Base-by-base conservation (phyloP, 2,888 invertebrate species). In the Morpho helenor region DNA sequence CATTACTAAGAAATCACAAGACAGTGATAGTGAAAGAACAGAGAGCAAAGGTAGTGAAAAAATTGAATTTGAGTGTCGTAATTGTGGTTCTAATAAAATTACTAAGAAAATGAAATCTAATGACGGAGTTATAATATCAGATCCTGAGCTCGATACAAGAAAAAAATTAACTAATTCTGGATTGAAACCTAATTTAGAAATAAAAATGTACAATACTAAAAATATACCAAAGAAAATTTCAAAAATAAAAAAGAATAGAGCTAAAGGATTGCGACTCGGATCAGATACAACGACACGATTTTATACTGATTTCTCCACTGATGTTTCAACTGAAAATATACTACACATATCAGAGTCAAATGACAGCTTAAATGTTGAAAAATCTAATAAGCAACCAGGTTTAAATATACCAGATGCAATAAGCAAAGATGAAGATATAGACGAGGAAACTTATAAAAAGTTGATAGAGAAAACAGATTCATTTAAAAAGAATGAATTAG, bases 151-250 rank as follows among this genome's bases (percentile, higher is more conserved):
- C 44, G 84, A 87, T n/a, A 67, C 59, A 31, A 77, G 79, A 67
- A 86, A 80, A 62, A 71, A 71, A 64, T 69, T 68, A 7, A 49
- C 62, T 2, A 72, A 57, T 51, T 58, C 65, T 49, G 50, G 68
- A n/a, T 43, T 65, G 2, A 88, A 85, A 69, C 70, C 79, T 0
- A 89, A 87, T 60, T 73, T 91, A 66, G 93, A 93, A 77, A 87
- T 92, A 47, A 92, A 91, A 74, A 92, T 92, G 84, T 94, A 94
- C 71, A 94, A 92, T 66, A 91, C 92, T 48, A 94, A 94, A 87
- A 93, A 93, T 9, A 88, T 94, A 77, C 94, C 94, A 75, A 94
- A 94, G 82, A 93, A 94, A 75, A 94, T 94, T 69, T 92, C 93
- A n/a, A 94, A 93, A 74, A 77, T 94, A 52, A 94, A 94, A 72